These are phyloP conservation scores for Aspidapion aeneum DNA, from an alignment of 2,888 invertebrate genomes.

Conservation along the genomic window DNA sequence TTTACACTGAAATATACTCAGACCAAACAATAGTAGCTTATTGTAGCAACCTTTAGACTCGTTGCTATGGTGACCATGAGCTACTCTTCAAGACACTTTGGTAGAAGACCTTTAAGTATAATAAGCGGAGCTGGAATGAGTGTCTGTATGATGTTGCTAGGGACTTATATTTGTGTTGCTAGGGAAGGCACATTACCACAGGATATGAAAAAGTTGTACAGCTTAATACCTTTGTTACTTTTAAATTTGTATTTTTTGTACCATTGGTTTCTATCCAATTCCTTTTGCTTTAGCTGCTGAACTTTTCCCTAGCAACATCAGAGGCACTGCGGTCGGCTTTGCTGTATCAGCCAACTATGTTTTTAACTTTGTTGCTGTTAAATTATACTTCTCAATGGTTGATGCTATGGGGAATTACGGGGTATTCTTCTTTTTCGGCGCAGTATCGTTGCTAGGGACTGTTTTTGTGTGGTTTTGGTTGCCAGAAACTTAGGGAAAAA, in stretches of 20 bases:
- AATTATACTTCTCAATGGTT: conserved; percentile 51
- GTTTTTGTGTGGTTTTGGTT: conserved; percentile 49
- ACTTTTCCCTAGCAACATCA: conserved; percentile 52
- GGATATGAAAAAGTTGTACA: conserved; percentile 31
- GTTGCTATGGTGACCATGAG: conserved; percentile 48
- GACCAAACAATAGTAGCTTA: too few species aligned
- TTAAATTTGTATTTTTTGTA: conserved; percentile 52
- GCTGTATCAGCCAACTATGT: conserved; percentile 50
- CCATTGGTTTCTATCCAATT: conserved; percentile 53
- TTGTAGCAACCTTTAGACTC: conserved; percentile 52
- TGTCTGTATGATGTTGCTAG: conserved; percentile 50
- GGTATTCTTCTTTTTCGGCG: conserved; percentile 52
- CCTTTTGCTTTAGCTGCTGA: conserved; percentile 58
- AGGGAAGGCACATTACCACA: conserved; percentile 33
- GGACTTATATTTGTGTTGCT: conserved; percentile 45
- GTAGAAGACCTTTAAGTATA: conserved; percentile 56
- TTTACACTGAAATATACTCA: too few species aligned
- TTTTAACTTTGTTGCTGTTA: conserved; percentile 54
- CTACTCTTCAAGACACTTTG: conserved; percentile 51
- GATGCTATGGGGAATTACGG: conserved; percentile 46
- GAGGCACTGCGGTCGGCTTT: conserved; percentile 52
- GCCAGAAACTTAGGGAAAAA: conserved; percentile 55
- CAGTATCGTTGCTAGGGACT: conserved; percentile 49
- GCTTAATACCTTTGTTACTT: conserved; percentile 48
- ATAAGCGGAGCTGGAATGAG: conserved; percentile 56